Evolutionary conservation across 2,888 invertebrate genomes (phyloP), one percentile per base, ranked within the genome.

Genomic region (Tetranychus truncatus): DNA sequence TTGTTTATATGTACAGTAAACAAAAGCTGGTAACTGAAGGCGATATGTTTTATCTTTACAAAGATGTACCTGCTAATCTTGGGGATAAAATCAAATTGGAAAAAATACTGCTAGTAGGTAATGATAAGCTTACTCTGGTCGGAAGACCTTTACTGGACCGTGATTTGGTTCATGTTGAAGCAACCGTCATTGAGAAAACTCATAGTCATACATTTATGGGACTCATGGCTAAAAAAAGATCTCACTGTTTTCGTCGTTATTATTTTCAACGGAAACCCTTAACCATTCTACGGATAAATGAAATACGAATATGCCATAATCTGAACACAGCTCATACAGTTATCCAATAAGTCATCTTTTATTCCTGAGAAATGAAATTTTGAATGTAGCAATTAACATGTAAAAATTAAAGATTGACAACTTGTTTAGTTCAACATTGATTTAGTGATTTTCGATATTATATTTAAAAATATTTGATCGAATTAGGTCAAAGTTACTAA

Each of bases 221-320:
- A 20, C 55, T 76, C 9, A 65, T 65, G 20, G n/a, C 34, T 9
- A 45, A 4, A 46, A 72, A 72, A 8, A 18, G 69, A 20, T 67
- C 55, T 55, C 69, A 69, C 20, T 11, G 21, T 69, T 69, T 69
- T 21, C 20, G 69, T 24, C 20, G 69, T 20, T 69, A 69, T 20
- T 69, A 69, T 24, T 69, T 69, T 21, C 69, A 69, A 69, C 20
- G 69, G 6, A 7, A 69, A 11, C 69, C 69, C 6, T 9, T 69
- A 20, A 69, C 69, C 0, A 24, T 69, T 20, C 20, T 69, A 1
- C 18, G 69, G 21, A 83, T 84, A 75, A 83, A 82, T 79, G 78
- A 80, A 76, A 81, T 84, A 45, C 80, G 81, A 24, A 46, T 77
- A 45, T 76, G 76, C 34, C 76, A 76, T 72, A 45, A 65, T 24